Evolutionary conservation across 1,140 invertebrate genomes (phyloP).

Genomic region (Pogonognathellus flavescens): DNA sequence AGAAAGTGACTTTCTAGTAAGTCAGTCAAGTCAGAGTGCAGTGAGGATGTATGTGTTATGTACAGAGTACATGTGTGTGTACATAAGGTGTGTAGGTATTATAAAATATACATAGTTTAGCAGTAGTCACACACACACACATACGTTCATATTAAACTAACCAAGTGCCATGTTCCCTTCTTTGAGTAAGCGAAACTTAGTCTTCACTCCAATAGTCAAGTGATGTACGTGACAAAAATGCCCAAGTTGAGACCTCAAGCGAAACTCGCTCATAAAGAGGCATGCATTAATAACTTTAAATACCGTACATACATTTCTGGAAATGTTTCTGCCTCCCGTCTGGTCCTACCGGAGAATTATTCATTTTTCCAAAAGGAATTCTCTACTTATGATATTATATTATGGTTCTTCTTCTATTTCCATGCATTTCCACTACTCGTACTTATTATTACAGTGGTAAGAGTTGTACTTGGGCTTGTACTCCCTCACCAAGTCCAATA

Average conservation of each 20-base stretch:
- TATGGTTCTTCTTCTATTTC: background rate
- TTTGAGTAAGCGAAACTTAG: conserved; percentile 9
- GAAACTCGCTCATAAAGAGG: conserved; percentile 28
- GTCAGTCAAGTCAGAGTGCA: background rate
- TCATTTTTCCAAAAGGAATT: conserved; percentile 45
- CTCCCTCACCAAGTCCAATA: background rate
- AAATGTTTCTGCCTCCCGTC: conserved; percentile 32
- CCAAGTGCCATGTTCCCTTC: background rate
- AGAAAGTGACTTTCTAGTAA: conserved; percentile 8
- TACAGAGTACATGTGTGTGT: background rate
- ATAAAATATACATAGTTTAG: background rate
- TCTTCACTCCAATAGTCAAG: conserved; percentile 32
- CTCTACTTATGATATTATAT: conserved; percentile 31
- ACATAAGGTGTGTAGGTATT: background rate
- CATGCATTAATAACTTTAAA: conserved; percentile 56
- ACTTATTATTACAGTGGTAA: background rate
- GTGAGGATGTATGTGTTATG: background rate
- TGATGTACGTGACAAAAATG: conserved; percentile 45
- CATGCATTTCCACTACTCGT: background rate
- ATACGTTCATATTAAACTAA: background rate
- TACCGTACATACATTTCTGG: conserved; percentile 38
- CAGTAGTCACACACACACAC: background rate
- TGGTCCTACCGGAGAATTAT: conserved; percentile 35
- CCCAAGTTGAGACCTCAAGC: conserved; percentile 4
- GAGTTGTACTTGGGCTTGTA: background rate